Base-by-base conservation (phyloP, 2,888 invertebrate species). In the Ctenicera cuprea region DNA sequence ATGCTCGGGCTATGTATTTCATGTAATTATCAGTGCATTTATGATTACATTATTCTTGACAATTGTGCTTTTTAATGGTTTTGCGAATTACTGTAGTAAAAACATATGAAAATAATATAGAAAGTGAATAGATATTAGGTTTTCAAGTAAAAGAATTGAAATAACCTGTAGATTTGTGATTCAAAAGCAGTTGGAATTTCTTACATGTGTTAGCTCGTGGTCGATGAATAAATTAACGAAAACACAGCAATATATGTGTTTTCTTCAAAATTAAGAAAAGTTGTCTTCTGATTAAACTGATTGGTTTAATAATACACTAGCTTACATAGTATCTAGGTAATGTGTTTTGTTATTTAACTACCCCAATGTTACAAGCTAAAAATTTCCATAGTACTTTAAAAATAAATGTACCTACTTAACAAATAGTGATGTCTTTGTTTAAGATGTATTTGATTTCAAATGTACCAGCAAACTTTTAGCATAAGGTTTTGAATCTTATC, bases 321-420 rank as follows among this genome's bases (percentile, higher is more conserved):
- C 26, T 26, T n/a, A 52, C n/a, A n/a, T n/a, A n/a, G n/a, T n/a
- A n/a, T n/a, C 12, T 26, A 22, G 22, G 0, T 52, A 52, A 52
- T 2, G n/a, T 52, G 12, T 52, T 52, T 26, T 52, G n/a, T 33
- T 33, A 26, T 26, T 38, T 12, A n/a, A n/a, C n/a, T 48, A 1
- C 48, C 3, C 12, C 18, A 50, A 20, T 50, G 26, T 26, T 26
- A 26, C 26, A 26, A 26, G 26, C 26, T 43, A 41, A 5, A 41
- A 26, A 45, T 45, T 63, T 63, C 18, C 63, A 63, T 63, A 45
- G 45, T 63, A 45, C 43, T 45, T 38, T 20, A 48, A 41, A 41
- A 26, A 26, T 63, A 63, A 63, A 63, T 63, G 16, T 57, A 37
- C 57, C 18, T 62, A 62, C 41, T 37, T 41, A 61, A 52, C 14